phyloP scores from a whole-genome alignment of 2,797 vertebrate genomes.

The Lepilemur ruficaudatus region DNA sequence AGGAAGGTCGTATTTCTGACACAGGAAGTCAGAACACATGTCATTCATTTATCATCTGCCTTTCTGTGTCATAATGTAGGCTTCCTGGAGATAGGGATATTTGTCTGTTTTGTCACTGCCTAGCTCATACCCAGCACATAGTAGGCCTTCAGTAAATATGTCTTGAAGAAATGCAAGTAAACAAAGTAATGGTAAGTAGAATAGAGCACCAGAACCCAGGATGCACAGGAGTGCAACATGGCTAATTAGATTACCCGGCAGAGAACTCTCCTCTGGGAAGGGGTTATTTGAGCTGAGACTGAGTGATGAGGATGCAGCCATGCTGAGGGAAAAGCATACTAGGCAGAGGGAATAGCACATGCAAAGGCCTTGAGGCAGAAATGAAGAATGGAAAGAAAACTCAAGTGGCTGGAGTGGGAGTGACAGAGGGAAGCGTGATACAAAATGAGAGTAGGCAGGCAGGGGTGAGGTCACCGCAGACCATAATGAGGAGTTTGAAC shows the following conservation, averaged over 20 bases:
- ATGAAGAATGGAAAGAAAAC: background rate
- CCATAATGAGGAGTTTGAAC: background rate
- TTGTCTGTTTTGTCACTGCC: background rate
- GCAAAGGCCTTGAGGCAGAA: background rate
- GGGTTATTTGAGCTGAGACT: background rate
- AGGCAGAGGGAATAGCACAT: background rate
- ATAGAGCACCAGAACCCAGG: background rate
- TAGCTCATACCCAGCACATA: background rate
- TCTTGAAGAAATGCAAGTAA: background rate
- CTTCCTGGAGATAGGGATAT: background rate
- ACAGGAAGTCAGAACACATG: background rate
- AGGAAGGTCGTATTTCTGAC: background rate
- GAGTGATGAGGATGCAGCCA: background rate
- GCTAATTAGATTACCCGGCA: rapidly evolving
- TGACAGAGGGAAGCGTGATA: background rate
- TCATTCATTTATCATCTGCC: background rate
- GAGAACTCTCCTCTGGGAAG: background rate
- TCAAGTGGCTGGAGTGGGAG: no score
- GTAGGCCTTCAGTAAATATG: background rate
- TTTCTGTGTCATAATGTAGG: background rate
- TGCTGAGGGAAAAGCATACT: no score
- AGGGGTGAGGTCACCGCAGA: background rate
- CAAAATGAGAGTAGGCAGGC: background rate
- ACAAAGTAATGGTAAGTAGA: background rate
- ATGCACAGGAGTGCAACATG: background rate